Conservation (phyloP, 2,888 invertebrate genomes). For the Sesia bembeciformis region DNA sequence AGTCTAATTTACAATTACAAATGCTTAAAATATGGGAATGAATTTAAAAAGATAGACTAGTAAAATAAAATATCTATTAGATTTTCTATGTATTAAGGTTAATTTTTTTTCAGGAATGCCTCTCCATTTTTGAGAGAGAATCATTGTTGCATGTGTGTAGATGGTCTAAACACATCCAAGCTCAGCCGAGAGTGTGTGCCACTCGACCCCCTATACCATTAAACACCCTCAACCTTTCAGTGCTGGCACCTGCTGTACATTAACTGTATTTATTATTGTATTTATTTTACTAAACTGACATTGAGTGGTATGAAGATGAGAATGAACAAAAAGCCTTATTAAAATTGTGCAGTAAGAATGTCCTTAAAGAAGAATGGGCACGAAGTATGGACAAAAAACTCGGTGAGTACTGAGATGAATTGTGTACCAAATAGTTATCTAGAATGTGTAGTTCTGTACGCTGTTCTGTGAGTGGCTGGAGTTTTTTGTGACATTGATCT, state of each 20-base stretch:
- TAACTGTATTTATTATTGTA: slow-evolving; percentile 21
- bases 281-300: background rate
- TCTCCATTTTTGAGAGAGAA: slow-evolving; percentile 79
- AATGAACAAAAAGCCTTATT: too few relatives aligned
- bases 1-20: too few relatives aligned
- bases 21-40: too few relatives aligned
- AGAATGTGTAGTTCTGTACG: too few relatives aligned
- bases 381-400: too few relatives aligned
- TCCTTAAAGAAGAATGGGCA: too few relatives aligned
- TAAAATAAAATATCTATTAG: slow-evolving; percentile 82
- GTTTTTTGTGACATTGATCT: too few relatives aligned
- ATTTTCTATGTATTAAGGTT: slow-evolving; percentile 79
- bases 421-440: too few relatives aligned
- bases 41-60: slow-evolving; percentile 30
- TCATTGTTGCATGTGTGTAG: slow-evolving; percentile 80
- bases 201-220: slow-evolving; percentile 36
- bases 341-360: too few relatives aligned
- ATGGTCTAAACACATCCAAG: slow-evolving; percentile 86
- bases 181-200: slow-evolving; percentile 75
- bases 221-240: slow-evolving; percentile 39
- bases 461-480: too few relatives aligned
- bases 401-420: too few relatives aligned
- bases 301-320: too few relatives aligned
- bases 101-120: slow-evolving; percentile 75
- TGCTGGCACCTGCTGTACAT: slow-evolving; percentile 51